Evolutionary conservation across 2,888 invertebrate genomes (phyloP).

Genomic region (Crocallis elinguaria): DNA sequence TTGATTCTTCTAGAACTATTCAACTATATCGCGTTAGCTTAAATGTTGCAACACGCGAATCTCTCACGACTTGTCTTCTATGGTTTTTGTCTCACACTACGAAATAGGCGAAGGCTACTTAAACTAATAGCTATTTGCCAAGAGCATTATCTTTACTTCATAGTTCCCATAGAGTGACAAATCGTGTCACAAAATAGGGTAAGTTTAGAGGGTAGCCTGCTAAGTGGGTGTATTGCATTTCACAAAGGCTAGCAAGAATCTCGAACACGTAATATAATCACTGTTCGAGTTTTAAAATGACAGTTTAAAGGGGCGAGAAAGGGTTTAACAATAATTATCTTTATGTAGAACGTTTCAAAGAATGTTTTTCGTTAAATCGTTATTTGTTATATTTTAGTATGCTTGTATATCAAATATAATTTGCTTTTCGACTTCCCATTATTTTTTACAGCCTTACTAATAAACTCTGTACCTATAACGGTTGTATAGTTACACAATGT

Average conservation of each 20-base stretch:
- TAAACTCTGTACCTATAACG: too few relatives aligned
- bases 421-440: too few relatives aligned
- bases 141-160: slow-evolving; percentile 26
- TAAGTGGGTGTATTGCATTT: slow-evolving; percentile 27
- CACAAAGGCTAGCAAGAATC: slow-evolving; percentile 23
- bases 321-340: too few relatives aligned
- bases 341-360: background rate
- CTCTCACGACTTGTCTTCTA: slow-evolving; percentile 28
- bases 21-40: background rate
- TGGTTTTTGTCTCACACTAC: slow-evolving; percentile 28
- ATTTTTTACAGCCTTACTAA: too few relatives aligned
- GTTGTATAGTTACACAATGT: too few relatives aligned
- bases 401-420: too few relatives aligned
- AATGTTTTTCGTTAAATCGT: too few relatives aligned
- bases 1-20: background rate
- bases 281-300: background rate
- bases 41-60: slow-evolving; percentile 32
- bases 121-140: slow-evolving; percentile 27
- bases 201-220: slow-evolving; percentile 8
- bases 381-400: too few relatives aligned
- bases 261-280: slow-evolving; percentile 4
- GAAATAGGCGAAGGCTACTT: slow-evolving; percentile 30
- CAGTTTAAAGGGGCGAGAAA: too few relatives aligned
- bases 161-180: slow-evolving; percentile 36
- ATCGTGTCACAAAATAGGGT: slow-evolving; percentile 31